These are phyloP conservation scores for Caranx ignobilis DNA, from an alignment of 2,113 vertebrate species.

Conservation along the genomic window DNA sequence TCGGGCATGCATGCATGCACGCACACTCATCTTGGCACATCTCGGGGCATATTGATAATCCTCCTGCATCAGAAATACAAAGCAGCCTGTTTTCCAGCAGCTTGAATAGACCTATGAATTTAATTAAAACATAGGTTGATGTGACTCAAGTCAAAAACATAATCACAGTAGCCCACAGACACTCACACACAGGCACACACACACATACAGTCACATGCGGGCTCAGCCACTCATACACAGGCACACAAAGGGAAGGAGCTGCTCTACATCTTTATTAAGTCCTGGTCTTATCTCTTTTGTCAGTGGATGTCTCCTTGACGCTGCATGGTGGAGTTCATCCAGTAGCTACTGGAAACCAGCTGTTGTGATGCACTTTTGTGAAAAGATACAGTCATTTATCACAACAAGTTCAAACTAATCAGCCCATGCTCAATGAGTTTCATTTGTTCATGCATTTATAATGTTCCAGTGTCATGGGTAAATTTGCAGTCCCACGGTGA, in stretches of 20 bases:
- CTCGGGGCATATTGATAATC: constrained; percentile 62
- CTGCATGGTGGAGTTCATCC: constrained; percentile 31
- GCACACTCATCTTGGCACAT: constrained; percentile 51
- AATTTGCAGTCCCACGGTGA: constrained; percentile 4
- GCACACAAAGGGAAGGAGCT: constrained; percentile 40
- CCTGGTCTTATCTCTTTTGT: constrained; percentile 70
- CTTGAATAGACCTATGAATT: constrained; percentile 71
- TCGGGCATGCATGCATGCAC: constrained; percentile 42
- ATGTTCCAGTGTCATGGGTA: neutral
- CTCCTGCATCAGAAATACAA: constrained; percentile 67
- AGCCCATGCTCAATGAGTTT: constrained; percentile 3
- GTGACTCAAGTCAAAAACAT: constrained; percentile 69
- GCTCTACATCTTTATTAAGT: constrained; percentile 61
- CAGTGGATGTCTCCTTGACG: constrained; percentile 58
- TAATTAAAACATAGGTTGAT: constrained; percentile 81
- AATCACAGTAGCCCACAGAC: constrained; percentile 29
- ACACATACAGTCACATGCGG: too few relatives aligned
- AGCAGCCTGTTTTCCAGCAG: constrained; percentile 70
- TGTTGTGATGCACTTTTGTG: constrained; percentile 33
- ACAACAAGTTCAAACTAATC: constrained; percentile 42
- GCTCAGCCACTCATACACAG: constrained; percentile 7
- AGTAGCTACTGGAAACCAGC: constrained; percentile 34
- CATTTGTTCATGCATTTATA: constrained; percentile 17
- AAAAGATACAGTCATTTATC: constrained; percentile 43
- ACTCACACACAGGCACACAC: neutral